Percentiles rank a stretch among this genome's conserved stretches.
Evolutionary conservation across 2,888 invertebrate species (phyloP).

Genomic region (Plusia festucae): DNA sequence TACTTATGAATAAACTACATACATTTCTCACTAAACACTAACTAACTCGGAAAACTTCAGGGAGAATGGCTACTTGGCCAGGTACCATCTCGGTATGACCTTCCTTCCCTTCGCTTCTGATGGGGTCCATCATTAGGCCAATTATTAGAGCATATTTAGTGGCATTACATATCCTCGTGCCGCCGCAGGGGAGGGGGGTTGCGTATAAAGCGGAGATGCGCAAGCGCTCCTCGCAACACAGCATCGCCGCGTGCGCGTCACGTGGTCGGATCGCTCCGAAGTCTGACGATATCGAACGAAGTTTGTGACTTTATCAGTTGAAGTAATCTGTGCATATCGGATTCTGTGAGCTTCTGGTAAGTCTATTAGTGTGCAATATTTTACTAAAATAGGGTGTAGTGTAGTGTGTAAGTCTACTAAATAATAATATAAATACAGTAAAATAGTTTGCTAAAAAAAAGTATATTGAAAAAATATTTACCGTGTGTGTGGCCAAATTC

Average conservation of each 20-base stretch:
- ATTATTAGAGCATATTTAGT: conserved; percentile 62
- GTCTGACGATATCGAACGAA: conserved; percentile 30
- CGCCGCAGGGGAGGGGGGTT: conserved; percentile 67
- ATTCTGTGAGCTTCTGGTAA: conserved; percentile 58
- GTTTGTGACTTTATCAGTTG: conserved; percentile 55
- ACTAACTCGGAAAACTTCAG: neutral
- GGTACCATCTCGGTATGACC: conserved; percentile 32
- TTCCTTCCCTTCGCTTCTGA: conserved; percentile 41
- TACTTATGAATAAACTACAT: no score
- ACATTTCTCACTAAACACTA: no score
- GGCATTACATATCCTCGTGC: conserved; percentile 56
- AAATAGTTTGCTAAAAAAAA: no score
- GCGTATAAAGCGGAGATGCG: conserved; percentile 79
- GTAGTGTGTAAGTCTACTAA: neutral
- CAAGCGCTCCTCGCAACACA: conserved; percentile 65
- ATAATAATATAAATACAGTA: neutral
- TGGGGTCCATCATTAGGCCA: conserved; percentile 51
- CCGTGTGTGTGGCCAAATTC: no score
- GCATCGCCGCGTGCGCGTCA: conserved; percentile 59
- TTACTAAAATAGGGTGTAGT: neutral
- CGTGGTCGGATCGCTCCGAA: conserved; percentile 45
- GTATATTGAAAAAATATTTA: no score
- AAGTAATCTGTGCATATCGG: conserved; percentile 50
- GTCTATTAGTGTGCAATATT: conserved; percentile 22
- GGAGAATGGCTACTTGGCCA: neutral